Percentiles rank a stretch among this genome's conserved stretches.
These are phyloP conservation scores for Rhombomys opimus DNA, from an alignment of 2,113 vertebrate species.

Conservation along the genomic window DNA sequence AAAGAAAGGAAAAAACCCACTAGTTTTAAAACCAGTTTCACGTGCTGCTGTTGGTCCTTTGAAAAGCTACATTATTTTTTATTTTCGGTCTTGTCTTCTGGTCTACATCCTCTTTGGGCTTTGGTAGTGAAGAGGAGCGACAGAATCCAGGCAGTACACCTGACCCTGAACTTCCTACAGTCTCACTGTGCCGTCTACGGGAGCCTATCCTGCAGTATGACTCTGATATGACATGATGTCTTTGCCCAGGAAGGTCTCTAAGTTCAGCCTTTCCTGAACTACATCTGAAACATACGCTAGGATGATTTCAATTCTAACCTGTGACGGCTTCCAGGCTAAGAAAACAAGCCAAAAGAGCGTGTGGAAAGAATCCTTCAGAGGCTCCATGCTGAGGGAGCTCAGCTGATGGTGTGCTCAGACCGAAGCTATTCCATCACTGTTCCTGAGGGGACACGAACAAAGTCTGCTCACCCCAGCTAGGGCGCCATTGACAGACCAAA, in stretches of 20 bases:
- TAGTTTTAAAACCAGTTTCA: not conserved
- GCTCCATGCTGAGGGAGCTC: not conserved
- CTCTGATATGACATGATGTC: not conserved
- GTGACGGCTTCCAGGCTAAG: not conserved
- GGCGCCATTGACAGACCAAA: not conserved
- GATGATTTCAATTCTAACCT: conserved; percentile 35
- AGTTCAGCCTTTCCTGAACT: not conserved
- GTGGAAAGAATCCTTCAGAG: not conserved
- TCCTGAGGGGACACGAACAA: not conserved
- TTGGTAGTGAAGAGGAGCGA: not conserved
- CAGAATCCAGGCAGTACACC: not conserved
- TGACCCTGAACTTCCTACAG: not conserved
- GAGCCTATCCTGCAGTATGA: not conserved
- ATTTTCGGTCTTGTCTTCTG: not conserved
- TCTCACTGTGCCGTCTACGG: not conserved
- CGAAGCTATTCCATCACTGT: not conserved
- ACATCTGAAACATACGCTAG: not conserved
- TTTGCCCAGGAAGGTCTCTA: not conserved
- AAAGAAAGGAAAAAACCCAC: too few species aligned
- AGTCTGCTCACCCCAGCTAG: not conserved
- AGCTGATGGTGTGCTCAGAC: not conserved
- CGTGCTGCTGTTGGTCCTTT: not conserved
- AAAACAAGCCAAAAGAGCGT: not conserved
- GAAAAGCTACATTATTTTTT: not conserved
- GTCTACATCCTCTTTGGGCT: not conserved